Percentiles rank a stretch among this genome's conserved stretches.
These are phyloP conservation scores for Meriones unguiculatus DNA, from an alignment of 2,113 vertebrate genomes.

Conservation along the genomic window DNA sequence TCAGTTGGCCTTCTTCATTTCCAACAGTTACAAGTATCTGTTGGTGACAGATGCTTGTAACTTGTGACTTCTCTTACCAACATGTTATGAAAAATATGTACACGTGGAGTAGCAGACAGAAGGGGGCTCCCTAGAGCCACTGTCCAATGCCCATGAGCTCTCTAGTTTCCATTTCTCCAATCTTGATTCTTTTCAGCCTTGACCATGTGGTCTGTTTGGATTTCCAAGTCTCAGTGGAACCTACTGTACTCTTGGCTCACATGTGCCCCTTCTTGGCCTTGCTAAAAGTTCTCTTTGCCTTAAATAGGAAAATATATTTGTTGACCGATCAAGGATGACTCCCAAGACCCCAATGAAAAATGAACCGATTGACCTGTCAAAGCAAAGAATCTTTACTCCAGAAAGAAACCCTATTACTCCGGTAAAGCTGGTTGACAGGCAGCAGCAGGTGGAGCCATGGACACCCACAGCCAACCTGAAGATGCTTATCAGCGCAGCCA, in stretches of 20 bases:
- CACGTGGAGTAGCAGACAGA: background rate
- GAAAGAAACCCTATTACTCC: slow-evolving; percentile 93
- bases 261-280: slow-evolving; percentile 23
- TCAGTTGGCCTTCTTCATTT: background rate
- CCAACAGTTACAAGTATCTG: background rate
- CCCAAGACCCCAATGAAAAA: slow-evolving; percentile 91
- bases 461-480: slow-evolving; percentile 91
- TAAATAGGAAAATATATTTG: slow-evolving; percentile 93
- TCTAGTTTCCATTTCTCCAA: background rate
- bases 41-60: background rate
- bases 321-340: slow-evolving; percentile 88
- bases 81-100: background rate
- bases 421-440: slow-evolving; percentile 88
- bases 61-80: background rate
- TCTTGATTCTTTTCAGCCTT: background rate
- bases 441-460: slow-evolving; percentile 87
- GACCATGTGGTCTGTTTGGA: background rate
- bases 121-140: background rate
- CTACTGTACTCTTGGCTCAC: background rate
- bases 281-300: slow-evolving; percentile 74
- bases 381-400: slow-evolving; percentile 86
- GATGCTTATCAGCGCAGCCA: slow-evolving; percentile 91
- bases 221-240: background rate
- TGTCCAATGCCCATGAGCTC: background rate
- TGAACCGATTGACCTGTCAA: slow-evolving; percentile 87